These are phyloP conservation scores for Lycopodina hypogea DNA, from an alignment of 37 sponge, comb jelly and placozoan genomes.

Conservation along the genomic window DNA sequence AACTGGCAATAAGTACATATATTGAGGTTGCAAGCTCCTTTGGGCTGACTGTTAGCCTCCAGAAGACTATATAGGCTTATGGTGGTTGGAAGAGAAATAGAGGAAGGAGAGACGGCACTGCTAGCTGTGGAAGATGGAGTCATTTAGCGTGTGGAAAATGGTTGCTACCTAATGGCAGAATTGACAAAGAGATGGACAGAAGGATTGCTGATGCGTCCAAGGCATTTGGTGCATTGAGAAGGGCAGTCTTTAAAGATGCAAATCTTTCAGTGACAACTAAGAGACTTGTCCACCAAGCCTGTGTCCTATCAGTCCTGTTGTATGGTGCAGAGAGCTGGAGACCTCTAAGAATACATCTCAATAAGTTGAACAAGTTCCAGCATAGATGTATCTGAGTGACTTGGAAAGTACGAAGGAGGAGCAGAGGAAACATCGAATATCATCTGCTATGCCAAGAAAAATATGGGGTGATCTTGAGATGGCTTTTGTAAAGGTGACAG, in stretches of 20 bases:
- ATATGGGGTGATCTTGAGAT: neutral
- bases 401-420: neutral
- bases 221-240: neutral
- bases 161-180: slow-evolving; percentile 29
- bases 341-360: neutral
- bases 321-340: neutral
- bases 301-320: no score
- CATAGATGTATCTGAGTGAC: neutral
- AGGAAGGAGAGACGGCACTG: slow-evolving; percentile 13
- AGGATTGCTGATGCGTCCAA: slow-evolving; percentile 5
- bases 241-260: no score
- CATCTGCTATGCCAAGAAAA: neutral
- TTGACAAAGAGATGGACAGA: slow-evolving; percentile 25
- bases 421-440: neutral
- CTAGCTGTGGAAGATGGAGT: slow-evolving; percentile 4
- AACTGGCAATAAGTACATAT: no score
- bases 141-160: slow-evolving; percentile 25
- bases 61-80: no score
- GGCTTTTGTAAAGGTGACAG: neutral
- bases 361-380: no score
- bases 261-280: no score
- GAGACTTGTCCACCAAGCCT: neutral
- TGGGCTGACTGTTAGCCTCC: slow-evolving; percentile 4
- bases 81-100: slow-evolving; percentile 27
- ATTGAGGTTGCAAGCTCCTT: no score